These are phyloP conservation scores for Carollia perspicillata DNA, from an alignment of 2,113 vertebrate species.

Conservation along the genomic window DNA sequence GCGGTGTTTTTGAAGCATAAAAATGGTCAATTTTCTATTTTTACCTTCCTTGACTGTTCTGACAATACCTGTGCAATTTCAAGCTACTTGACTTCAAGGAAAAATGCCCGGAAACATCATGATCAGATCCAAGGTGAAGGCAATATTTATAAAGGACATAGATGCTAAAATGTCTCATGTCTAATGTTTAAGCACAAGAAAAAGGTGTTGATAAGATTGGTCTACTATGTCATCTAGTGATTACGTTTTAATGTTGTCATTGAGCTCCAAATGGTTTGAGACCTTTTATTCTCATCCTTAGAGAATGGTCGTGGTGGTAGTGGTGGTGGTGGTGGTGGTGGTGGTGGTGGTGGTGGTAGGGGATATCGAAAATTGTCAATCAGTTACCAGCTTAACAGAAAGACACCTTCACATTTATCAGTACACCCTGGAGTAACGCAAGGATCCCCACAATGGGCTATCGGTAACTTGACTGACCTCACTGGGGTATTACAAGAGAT, in stretches of 20 bases:
- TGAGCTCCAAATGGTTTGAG: not conserved
- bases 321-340: not conserved
- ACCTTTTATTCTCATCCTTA: not conserved
- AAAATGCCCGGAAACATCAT: not conserved
- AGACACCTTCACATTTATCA: slow-evolving; percentile 38
- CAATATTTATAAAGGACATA: slow-evolving; percentile 47
- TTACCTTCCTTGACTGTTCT: not conserved
- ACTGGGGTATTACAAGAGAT: not conserved
- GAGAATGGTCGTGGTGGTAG: not conserved
- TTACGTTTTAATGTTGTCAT: not conserved
- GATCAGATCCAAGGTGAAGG: slow-evolving; percentile 30
- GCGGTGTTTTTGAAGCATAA: not conserved
- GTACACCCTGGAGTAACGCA: not conserved
- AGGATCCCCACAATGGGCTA: not conserved
- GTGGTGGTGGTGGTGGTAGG: fast-evolving
- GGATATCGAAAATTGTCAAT: slow-evolving; percentile 36
- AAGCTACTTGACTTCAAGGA: slow-evolving; percentile 19
- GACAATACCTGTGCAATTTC: not conserved
- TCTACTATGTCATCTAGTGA: not conserved
- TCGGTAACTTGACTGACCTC: not conserved
- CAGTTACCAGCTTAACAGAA: slow-evolving; percentile 13
- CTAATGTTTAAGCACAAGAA: not conserved
- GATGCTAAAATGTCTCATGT: slow-evolving; percentile 14
- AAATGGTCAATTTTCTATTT: not conserved
- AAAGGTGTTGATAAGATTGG: not conserved